phyloP scores from a whole-genome alignment of 92 coral and sea anemone species.

The Epizoanthus scotinus region DNA sequence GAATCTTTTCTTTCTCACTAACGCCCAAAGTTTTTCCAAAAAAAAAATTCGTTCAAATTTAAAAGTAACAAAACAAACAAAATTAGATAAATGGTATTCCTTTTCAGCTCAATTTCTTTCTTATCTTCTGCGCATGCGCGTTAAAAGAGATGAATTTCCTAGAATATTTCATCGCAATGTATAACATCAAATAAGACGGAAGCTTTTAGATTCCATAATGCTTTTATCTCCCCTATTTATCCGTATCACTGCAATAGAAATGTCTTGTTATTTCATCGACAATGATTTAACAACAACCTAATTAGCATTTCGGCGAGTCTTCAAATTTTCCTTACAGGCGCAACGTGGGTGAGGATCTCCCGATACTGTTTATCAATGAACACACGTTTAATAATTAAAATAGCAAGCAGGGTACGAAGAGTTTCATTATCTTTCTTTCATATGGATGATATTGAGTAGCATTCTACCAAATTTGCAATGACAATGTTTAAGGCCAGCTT shows the following conservation, averaged over 20 bases:
- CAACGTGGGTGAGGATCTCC: slow-evolving; percentile 32
- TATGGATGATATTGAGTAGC: slow-evolving; percentile 32
- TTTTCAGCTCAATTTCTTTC: background rate
- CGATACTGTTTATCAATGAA: slow-evolving; percentile 31
- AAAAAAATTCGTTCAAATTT: background rate
- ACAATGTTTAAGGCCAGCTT: slow-evolving; percentile 31
- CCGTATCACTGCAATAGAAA: slow-evolving; percentile 4
- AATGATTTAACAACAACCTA: slow-evolving; percentile 42
- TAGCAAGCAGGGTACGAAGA: slow-evolving; percentile 42
- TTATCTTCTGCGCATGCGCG: slow-evolving; percentile 65
- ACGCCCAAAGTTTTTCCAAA: background rate
- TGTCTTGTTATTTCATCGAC: slow-evolving; percentile 14
- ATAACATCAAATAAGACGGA: too few species aligned
- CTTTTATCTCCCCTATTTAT: background rate
- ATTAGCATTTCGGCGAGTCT: slow-evolving; percentile 82
- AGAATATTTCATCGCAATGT: background rate
- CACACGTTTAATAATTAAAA: slow-evolving; percentile 59
- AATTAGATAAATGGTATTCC: background rate
- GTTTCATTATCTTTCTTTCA: slow-evolving; percentile 37
- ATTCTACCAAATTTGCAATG: slow-evolving; percentile 14
- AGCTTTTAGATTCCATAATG: too few species aligned
- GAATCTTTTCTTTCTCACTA: background rate
- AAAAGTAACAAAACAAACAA: background rate
- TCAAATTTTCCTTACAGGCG: slow-evolving; percentile 38
- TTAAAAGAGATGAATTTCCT: background rate